Evolutionary conservation across 2,113 vertebrate genomes (phyloP).

Genomic region (Mormyrus iriodes): DNA sequence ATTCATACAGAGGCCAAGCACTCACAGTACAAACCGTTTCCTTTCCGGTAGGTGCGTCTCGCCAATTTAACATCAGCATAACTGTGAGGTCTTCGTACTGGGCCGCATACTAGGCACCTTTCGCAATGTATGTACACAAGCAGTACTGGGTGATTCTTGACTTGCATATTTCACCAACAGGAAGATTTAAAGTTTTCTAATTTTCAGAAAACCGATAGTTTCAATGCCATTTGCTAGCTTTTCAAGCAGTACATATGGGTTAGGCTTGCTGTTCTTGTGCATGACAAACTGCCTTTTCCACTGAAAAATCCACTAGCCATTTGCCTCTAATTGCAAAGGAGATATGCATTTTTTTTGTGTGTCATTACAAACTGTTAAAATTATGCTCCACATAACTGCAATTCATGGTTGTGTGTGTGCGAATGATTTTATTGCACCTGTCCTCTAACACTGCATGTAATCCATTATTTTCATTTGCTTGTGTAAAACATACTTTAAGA

Average conservation of each 20-base stretch:
- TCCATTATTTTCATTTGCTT: background rate
- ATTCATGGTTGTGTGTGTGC: background rate
- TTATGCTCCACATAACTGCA: background rate
- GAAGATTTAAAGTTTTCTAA: background rate
- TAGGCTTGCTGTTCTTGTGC: background rate
- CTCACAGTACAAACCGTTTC: background rate
- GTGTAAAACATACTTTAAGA: background rate
- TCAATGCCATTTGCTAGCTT: background rate
- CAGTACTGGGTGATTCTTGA: background rate
- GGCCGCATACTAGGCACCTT: background rate
- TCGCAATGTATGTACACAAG: conserved; percentile 3
- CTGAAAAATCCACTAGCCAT: background rate
- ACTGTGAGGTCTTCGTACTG: background rate
- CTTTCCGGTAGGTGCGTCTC: background rate
- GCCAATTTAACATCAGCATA: background rate
- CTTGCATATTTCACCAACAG: background rate
- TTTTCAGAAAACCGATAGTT: background rate
- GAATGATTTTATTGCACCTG: background rate
- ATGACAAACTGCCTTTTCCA: background rate
- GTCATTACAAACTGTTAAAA: background rate
- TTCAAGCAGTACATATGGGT: background rate
- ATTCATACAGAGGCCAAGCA: background rate
- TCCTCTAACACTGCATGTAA: background rate
- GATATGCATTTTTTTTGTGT: background rate
- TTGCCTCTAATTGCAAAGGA: background rate